Percentiles rank a stretch among this genome's conserved stretches.
These are phyloP conservation scores for Indri indri DNA, from an alignment of 2,113 vertebrate genomes.

Conservation along the genomic window DNA sequence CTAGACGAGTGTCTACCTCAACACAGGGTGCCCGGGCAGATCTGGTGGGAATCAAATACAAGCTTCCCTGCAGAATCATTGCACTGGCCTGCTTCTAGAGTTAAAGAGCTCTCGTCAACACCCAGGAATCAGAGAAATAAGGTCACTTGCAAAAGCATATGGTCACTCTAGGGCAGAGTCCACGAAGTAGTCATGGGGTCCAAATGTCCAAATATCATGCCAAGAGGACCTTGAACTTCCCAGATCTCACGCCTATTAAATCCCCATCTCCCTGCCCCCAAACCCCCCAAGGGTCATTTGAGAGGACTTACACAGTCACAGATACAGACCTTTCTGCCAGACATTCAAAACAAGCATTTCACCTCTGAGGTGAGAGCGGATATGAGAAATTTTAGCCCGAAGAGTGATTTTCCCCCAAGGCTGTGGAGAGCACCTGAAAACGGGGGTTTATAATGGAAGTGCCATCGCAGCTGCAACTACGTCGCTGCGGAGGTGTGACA, in stretches of 20 bases:
- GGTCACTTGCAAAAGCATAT: not conserved
- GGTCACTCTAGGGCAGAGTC: not conserved
- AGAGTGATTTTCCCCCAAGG: constrained; percentile 55
- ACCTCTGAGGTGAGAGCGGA: constrained; percentile 63
- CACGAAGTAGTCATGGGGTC: not conserved
- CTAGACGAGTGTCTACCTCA: not conserved
- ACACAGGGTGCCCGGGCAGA: accelerated
- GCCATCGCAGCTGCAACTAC: constrained; percentile 70
- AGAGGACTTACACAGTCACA: not conserved
- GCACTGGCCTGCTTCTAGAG: not conserved
- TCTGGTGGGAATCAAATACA: not conserved
- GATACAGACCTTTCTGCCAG: constrained; percentile 38
- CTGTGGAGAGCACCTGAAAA: constrained; percentile 65
- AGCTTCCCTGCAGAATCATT: not conserved
- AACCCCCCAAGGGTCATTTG: not conserved
- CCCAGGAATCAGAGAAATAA: not conserved
- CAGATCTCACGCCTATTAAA: not conserved
- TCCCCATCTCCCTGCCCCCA: too few relatives aligned
- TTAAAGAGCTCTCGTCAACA: not conserved
- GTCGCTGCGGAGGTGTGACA: not conserved
- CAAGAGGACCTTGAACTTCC: not conserved
- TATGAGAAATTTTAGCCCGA: constrained; percentile 69
- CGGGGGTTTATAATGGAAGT: constrained; percentile 76
- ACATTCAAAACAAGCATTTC: constrained; percentile 63
- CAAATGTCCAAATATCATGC: not conserved